Evolutionary conservation across 2,888 invertebrate genomes (phyloP).

Genomic region (Heliconius erato): DNA sequence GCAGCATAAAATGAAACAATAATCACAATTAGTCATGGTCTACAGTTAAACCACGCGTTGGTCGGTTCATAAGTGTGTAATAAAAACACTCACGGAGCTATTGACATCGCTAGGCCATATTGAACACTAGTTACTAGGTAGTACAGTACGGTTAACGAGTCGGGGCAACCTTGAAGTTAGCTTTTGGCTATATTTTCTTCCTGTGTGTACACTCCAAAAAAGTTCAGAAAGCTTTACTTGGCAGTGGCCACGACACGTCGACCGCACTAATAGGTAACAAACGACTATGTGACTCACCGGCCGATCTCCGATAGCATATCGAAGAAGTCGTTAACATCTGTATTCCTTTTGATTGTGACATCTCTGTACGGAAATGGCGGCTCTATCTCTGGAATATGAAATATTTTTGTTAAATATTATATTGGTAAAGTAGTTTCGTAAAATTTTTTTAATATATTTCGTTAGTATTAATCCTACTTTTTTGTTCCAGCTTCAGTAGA

Average conservation of each 20-base stretch:
- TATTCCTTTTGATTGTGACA: conserved; percentile 92
- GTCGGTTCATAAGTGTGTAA: conserved; percentile 10
- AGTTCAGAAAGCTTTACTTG: too few relatives aligned
- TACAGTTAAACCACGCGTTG: conserved; percentile 14
- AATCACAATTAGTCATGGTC: conserved; percentile 13
- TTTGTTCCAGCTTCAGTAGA: too few relatives aligned
- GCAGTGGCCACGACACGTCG: not conserved
- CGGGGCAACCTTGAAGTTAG: not conserved
- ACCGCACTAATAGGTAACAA: not conserved
- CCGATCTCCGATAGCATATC: conserved; percentile 96
- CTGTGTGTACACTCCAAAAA: too few relatives aligned
- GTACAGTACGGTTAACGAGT: not conserved
- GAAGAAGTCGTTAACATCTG: conserved; percentile 94
- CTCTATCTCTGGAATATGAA: conserved; percentile 90
- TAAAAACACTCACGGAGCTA: conserved; percentile 24
- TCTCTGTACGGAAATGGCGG: conserved; percentile 95
- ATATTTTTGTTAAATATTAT: conserved; percentile 10
- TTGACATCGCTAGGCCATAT: conserved; percentile 24
- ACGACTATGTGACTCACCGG: conserved; percentile 87
- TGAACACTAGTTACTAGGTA: conserved; percentile 19
- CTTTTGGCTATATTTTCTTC: too few relatives aligned
- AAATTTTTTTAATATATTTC: not conserved
- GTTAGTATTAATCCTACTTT: too few relatives aligned
- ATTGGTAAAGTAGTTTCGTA: not conserved
- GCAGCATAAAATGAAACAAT: conserved; percentile 10